Conservation (phyloP, 2,888 invertebrate species). For the Drosophila yooni region DNA sequence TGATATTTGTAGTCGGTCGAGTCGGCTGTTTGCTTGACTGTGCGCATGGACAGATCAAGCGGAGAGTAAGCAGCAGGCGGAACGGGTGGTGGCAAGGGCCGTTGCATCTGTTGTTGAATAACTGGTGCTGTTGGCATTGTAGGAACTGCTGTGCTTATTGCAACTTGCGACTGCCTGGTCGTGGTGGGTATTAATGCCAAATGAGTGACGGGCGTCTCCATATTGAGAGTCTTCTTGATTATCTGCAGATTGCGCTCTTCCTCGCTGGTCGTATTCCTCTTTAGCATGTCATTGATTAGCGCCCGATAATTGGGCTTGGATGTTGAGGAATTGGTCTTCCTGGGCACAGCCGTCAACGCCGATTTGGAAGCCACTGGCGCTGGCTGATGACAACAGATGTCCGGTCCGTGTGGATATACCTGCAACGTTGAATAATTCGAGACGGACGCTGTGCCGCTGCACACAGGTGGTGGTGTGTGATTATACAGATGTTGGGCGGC, state of each 20-base stretch:
- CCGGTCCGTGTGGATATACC: constrained; percentile 69
- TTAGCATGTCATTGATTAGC: constrained; percentile 82
- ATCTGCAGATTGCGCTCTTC: constrained; percentile 84
- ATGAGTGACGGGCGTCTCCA: constrained; percentile 54
- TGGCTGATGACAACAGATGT: constrained; percentile 66
- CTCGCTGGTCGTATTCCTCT: constrained; percentile 82
- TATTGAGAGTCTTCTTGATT: constrained; percentile 84
- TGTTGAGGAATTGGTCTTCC: constrained; percentile 53
- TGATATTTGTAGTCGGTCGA: constrained; percentile 88
- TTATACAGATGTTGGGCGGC: constrained; percentile 47
- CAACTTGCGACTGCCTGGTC: constrained; percentile 3
- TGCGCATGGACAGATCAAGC: constrained; percentile 94
- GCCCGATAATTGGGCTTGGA: constrained; percentile 83
- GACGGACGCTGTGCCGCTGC: constrained; percentile 11
- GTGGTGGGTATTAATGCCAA: neutral
- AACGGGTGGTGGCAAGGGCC: constrained; percentile 12
- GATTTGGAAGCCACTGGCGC: neutral
- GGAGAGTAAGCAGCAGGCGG: constrained; percentile 86
- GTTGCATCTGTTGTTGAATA: constrained; percentile 15
- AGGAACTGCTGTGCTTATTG: constrained; percentile 5
- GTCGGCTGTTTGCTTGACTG: constrained; percentile 94
- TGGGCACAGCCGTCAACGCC: constrained; percentile 28
- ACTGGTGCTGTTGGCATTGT: neutral
- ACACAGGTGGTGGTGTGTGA: constrained; percentile 43
- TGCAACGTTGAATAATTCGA: constrained; percentile 65